Evolutionary conservation across 1,140 invertebrate genomes (phyloP).

Genomic region (Calephelis virginiensis): DNA sequence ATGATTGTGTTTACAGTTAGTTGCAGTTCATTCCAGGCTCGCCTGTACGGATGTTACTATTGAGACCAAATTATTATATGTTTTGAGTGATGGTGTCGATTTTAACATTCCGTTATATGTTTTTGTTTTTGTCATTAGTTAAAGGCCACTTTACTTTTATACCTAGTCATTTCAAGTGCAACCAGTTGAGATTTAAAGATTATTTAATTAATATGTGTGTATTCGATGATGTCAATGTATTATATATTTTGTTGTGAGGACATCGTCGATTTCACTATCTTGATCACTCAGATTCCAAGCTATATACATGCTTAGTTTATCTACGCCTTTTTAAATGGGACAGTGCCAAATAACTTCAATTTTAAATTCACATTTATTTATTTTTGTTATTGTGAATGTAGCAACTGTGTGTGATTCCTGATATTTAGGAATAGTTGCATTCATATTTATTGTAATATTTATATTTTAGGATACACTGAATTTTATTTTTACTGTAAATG

Average conservation of each 20-base stretch:
- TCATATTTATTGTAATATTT: slow-evolving; percentile 79
- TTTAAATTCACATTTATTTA: slow-evolving; percentile 68
- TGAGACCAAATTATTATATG: slow-evolving; percentile 77
- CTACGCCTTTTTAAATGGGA: slow-evolving; percentile 59
- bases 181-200: slow-evolving; percentile 74
- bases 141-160: slow-evolving; percentile 71
- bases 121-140: slow-evolving; percentile 54
- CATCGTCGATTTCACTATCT: slow-evolving; percentile 35
- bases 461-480: slow-evolving; percentile 72
- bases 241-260: slow-evolving; percentile 60
- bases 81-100: slow-evolving; percentile 75
- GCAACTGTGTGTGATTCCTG: slow-evolving; percentile 78
- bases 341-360: slow-evolving; percentile 76
- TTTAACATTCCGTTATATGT: slow-evolving; percentile 74
- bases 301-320: slow-evolving; percentile 54
- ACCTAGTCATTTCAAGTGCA: slow-evolving; percentile 76
- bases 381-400: slow-evolving; percentile 75
- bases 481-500: slow-evolving; percentile 58
- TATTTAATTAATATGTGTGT: slow-evolving; percentile 50
- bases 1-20: slow-evolving; percentile 61
- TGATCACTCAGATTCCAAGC: slow-evolving; percentile 46
- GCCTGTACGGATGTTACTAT: slow-evolving; percentile 71
- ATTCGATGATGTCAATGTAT: slow-evolving; percentile 49
- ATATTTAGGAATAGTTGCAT: slow-evolving; percentile 80
- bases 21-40: slow-evolving; percentile 58